These are phyloP conservation scores for Xyliphius kryptos DNA, from an alignment of 2,113 vertebrate species.

Conservation along the genomic window DNA sequence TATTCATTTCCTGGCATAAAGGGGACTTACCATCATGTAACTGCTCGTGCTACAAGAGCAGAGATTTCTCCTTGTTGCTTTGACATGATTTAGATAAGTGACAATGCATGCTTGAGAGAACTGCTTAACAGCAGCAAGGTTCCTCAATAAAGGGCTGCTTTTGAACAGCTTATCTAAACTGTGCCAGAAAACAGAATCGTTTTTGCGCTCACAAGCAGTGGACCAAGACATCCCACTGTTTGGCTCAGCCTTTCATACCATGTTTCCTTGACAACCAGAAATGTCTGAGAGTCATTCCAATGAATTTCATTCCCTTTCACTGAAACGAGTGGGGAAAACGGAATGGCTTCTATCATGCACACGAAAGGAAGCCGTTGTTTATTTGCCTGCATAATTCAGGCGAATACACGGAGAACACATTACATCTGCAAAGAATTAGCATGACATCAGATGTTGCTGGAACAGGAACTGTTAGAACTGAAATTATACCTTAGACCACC, in stretches of 20 bases:
- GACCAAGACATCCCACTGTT: conserved; percentile 30
- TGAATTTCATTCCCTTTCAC: conserved; percentile 33
- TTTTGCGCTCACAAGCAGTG: conserved; percentile 10
- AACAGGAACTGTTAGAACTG: conserved; percentile 23
- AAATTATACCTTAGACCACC: conserved; percentile 35
- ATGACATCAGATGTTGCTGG: conserved; percentile 42
- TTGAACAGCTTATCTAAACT: conserved; percentile 34
- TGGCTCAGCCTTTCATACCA: conserved; percentile 35
- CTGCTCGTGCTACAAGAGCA: too few species aligned
- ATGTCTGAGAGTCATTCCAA: conserved; percentile 26
- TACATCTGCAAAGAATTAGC: conserved; percentile 45
- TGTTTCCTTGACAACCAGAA: conserved; percentile 45
- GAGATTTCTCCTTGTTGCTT: conserved; percentile 2
- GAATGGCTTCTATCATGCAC: conserved; percentile 24
- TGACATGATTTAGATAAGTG: conserved; percentile 1
- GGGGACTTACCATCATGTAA: too few species aligned
- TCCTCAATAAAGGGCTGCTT: conserved; percentile 15
- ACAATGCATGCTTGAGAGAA: conserved; percentile 19
- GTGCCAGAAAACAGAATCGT: conserved; percentile 32
- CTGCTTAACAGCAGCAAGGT: conserved; percentile 19
- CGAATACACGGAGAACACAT: conserved; percentile 9
- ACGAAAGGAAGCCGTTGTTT: conserved; percentile 23
- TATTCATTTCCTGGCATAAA: background rate
- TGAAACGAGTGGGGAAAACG: conserved; percentile 33
- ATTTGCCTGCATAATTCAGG: conserved; percentile 25